A percentile compares a stretch with the other conserved stretches of the same genome.
These are phyloP conservation scores for Mellivora capensis DNA, from an alignment of 2,113 vertebrate genomes.

Conservation along the genomic window DNA sequence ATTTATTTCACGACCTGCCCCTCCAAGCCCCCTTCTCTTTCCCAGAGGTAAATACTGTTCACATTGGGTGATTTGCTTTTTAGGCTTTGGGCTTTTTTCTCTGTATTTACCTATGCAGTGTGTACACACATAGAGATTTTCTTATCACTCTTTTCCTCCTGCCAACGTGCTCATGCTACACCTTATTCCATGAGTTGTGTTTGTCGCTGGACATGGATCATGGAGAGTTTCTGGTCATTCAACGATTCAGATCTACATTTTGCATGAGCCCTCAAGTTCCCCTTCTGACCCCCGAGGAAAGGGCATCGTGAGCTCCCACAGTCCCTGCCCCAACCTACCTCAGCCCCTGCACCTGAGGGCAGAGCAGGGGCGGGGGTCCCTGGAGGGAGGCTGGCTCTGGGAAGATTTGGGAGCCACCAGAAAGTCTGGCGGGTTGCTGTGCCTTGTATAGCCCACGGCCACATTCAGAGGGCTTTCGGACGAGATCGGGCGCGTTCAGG, in stretches of 20 bases:
- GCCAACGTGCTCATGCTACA: fast-evolving
- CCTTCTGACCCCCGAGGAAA: background rate
- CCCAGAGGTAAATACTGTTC: background rate
- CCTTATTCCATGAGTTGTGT: background rate
- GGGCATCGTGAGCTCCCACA: background rate
- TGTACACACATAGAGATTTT: background rate
- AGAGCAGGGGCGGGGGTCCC: no score
- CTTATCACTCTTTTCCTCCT: background rate
- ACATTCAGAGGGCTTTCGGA: background rate
- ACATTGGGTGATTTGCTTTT: background rate
- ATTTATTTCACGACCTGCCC: background rate
- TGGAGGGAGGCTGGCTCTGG: background rate
- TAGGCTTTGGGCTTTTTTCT: background rate
- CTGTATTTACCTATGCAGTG: background rate
- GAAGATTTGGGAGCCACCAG: no score
- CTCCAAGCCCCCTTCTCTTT: background rate
- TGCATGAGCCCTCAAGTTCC: background rate
- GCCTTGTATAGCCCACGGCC: background rate
- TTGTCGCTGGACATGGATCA: no score
- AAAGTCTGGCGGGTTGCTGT: background rate
- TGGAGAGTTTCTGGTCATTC: background rate
- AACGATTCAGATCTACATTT: background rate
- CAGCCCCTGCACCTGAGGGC: no score
- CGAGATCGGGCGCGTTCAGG: no score
- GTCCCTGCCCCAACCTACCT: background rate